Evolutionary conservation across 2,797 vertebrate genomes (phyloP).

Genomic region (Notolabrus celidotus): DNA sequence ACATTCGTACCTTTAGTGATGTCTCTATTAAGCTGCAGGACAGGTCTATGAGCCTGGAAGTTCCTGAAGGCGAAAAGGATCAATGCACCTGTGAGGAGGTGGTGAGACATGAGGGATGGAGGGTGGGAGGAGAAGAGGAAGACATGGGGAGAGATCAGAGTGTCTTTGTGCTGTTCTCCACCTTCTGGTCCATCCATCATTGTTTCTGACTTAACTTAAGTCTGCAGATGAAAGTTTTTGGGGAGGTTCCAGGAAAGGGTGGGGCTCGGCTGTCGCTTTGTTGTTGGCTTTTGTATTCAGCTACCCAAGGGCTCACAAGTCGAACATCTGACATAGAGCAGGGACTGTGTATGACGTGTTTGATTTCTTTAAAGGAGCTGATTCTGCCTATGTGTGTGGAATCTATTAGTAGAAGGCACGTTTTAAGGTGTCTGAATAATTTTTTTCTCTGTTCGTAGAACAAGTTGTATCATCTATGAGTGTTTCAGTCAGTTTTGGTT

Average conservation of each 20-base stretch:
- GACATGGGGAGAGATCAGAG: slow-evolving; percentile 59
- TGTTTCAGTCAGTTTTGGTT: too few relatives aligned
- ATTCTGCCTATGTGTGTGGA: neutral
- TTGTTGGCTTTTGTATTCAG: slow-evolving; percentile 65
- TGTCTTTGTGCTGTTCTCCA: slow-evolving; percentile 36
- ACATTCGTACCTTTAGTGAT: slow-evolving; percentile 35
- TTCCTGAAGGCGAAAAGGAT: slow-evolving; percentile 29
- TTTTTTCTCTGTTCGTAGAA: too few relatives aligned
- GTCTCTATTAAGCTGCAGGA: slow-evolving; percentile 46
- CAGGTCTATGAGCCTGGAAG: slow-evolving; percentile 12
- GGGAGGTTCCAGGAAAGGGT: slow-evolving; percentile 51
- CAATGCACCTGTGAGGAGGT: slow-evolving; percentile 63
- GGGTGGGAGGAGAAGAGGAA: slow-evolving; percentile 47
- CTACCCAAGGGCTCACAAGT: slow-evolving; percentile 56
- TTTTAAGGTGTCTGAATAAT: neutral
- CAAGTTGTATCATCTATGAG: too few relatives aligned
- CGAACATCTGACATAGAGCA: slow-evolving; percentile 44
- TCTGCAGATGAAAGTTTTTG: slow-evolving; percentile 67
- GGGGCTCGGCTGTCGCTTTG: slow-evolving; percentile 60
- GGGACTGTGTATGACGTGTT: slow-evolving; percentile 43
- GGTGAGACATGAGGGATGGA: neutral
- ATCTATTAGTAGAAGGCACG: neutral
- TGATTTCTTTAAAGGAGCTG: slow-evolving; percentile 62
- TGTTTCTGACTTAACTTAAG: slow-evolving; percentile 33
- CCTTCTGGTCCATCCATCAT: slow-evolving; percentile 57